Base-by-base conservation (phyloP, 2,888 invertebrate species). In the Quadriops clusia region DNA sequence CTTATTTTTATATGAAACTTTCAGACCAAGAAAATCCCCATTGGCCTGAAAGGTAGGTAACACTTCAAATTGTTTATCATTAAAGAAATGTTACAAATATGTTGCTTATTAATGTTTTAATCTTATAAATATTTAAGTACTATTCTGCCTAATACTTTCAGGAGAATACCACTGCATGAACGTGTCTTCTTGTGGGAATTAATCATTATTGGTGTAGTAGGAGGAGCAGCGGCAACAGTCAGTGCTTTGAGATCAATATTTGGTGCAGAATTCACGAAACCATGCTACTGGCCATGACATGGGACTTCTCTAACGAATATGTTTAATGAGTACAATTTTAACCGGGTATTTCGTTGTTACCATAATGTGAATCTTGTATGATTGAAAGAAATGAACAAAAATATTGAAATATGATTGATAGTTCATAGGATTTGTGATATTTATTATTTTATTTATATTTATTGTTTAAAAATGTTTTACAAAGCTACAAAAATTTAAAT, bases 1-100 rank as follows among this genome's bases (percentile, higher is more conserved):
- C 74, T 1, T 58, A 68, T 34, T 76, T 77, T 58, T 81, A 78
- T 54, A 64, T 79, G 51, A 67, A 56, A 38, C 62, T 81, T 10
- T 61, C 68, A 42, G 58, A 58, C 30, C 69, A 69, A 48, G 46
- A 52, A 33, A 50, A 55, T 37, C 42, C 50, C 9, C 38, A 49
- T 2, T 68, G 68, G 67, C 57, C 60, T 18, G 51, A 57, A 41
- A 60, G 63, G 68, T 67, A 55, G 44, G 37, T 41, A 27, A 17
- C 13, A 14, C 13, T 17, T 15, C 5, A 10, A 33, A 33, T 31
- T 25, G 4, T 12, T 4, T 3, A 17, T 21, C 7, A 5, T 4
- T 17, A 11, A 8, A 11, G 6, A 22, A 25, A 23, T 22, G 30
- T 7, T 30, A 30, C n/a, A 15, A 4, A 22, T 23, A 21, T 10